Conservation (phyloP, 2,888 invertebrate species). For the Drosophila meridionalis region DNA sequence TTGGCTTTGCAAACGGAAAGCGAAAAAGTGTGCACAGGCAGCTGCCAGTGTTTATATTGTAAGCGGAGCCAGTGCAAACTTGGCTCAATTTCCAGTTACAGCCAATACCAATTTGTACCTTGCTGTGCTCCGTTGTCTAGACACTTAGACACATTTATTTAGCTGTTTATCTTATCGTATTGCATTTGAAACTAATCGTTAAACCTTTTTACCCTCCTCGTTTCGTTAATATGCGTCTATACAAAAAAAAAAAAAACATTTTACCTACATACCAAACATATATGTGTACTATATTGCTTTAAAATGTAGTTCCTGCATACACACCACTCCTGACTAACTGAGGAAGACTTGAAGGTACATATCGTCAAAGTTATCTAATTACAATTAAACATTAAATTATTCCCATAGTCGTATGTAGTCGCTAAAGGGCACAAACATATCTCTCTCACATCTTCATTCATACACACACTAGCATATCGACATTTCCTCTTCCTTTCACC, state of each 20-base stretch:
- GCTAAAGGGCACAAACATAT: conserved; percentile 50
- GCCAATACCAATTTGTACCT: conserved; percentile 32
- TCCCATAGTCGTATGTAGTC: conserved; percentile 46
- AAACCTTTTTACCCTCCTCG: conserved; percentile 54
- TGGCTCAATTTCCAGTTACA: conserved; percentile 32
- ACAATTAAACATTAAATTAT: conserved; percentile 51
- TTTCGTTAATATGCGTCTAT: conserved; percentile 49
- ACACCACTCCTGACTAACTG: conserved; percentile 83
- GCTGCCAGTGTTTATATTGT: conserved; percentile 30
- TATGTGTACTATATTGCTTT: conserved; percentile 49
- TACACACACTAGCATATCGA: not conserved
- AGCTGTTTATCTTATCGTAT: conserved; percentile 57
- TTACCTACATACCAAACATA: conserved; percentile 45
- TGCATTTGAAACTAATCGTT: conserved; percentile 65
- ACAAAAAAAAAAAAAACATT: conserved; percentile 31
- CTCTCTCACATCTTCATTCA: conserved; percentile 14
- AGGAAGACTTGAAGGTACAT: conserved; percentile 84
- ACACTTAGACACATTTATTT: conserved; percentile 26
- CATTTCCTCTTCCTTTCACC: conserved; percentile 8
- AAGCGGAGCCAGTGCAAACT: conserved; percentile 29
- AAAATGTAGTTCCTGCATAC: conserved; percentile 68
- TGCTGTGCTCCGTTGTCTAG: conserved; percentile 40
- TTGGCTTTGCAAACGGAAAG: conserved; percentile 27
- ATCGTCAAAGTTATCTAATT: conserved; percentile 53
- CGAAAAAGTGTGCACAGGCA: conserved; percentile 37